A percentile compares a stretch with the other conserved stretches of the same genome.
Conservation (phyloP, 2,888 invertebrate species). For the Ophion slaviceki region DNA sequence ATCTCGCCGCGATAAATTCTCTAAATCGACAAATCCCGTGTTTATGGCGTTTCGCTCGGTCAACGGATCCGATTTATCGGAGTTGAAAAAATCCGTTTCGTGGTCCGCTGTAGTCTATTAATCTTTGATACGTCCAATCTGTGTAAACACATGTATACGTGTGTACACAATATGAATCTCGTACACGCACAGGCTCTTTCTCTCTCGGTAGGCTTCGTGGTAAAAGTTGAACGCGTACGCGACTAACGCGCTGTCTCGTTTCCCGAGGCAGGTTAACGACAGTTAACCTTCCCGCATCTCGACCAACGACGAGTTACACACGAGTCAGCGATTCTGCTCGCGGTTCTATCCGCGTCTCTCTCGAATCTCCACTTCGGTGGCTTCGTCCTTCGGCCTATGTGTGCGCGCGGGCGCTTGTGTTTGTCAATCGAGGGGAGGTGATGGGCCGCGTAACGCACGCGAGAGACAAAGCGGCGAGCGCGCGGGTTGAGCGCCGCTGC, state of each 20-base stretch:
- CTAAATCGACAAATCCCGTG: slow-evolving; percentile 6
- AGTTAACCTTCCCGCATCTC: slow-evolving; percentile 77
- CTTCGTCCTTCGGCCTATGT: not conserved
- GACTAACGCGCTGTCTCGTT: slow-evolving; percentile 70
- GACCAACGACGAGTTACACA: slow-evolving; percentile 52
- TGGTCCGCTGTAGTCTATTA: slow-evolving; percentile 1
- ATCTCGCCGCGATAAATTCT: not conserved
- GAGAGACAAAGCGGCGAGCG: slow-evolving; percentile 43
- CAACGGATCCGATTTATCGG: not conserved
- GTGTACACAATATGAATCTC: slow-evolving; percentile 7
- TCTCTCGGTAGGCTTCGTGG: slow-evolving; percentile 63
- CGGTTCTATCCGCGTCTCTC: slow-evolving; percentile 19
- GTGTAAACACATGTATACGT: not conserved
- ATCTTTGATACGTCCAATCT: slow-evolving; percentile 10
- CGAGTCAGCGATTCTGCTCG: slow-evolving; percentile 37
- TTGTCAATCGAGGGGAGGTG: slow-evolving; percentile 1
- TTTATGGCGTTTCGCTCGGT: slow-evolving; percentile 23
- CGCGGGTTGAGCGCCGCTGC: slow-evolving; percentile 35
- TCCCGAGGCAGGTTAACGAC: slow-evolving; percentile 75
- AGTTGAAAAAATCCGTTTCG: not conserved
- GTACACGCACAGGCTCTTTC: not conserved
- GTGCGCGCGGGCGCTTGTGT: not conserved
- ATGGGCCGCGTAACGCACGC: slow-evolving; percentile 11
- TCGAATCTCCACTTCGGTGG: slow-evolving; percentile 28
- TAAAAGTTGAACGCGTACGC: slow-evolving; percentile 73